A percentile compares a stretch with the other conserved stretches of the same genome.
Conservation (phyloP, 2,113 vertebrate species). For the Neodontobutis hainanensis region DNA sequence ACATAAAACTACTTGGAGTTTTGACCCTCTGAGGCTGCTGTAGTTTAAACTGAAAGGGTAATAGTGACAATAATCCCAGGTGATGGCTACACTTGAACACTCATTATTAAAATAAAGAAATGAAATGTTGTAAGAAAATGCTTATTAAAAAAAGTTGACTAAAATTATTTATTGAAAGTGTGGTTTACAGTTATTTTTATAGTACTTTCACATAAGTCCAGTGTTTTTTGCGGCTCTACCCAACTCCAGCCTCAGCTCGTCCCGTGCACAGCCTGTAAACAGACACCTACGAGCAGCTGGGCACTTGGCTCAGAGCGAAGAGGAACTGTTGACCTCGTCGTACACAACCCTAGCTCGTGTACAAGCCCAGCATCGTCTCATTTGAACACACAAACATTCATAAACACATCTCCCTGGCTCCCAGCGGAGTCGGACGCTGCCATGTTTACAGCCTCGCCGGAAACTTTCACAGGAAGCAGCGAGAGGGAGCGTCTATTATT, state of each 20-base stretch:
- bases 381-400: slow-evolving; percentile 34
- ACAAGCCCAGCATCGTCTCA: background rate
- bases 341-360: slow-evolving; percentile 31
- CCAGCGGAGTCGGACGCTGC: slow-evolving; percentile 83
- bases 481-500: slow-evolving; percentile 69
- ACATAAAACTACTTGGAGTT: too few relatives aligned
- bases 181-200: too few relatives aligned
- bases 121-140: too few relatives aligned
- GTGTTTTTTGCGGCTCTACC: too few relatives aligned
- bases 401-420: slow-evolving; percentile 58
- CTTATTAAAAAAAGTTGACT: too few relatives aligned
- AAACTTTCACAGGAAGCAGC: slow-evolving; percentile 84
- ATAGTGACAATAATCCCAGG: too few relatives aligned
- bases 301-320: slow-evolving; percentile 83
- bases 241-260: slow-evolving; percentile 27
- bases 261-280: slow-evolving; percentile 61
- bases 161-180: too few relatives aligned
- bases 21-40: too few relatives aligned
- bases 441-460: slow-evolving; percentile 91
- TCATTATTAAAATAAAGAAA: too few relatives aligned
- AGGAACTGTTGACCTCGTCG: slow-evolving; percentile 80
- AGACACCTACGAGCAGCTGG: slow-evolving; percentile 89
- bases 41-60: too few relatives aligned
- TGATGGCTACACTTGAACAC: too few relatives aligned
- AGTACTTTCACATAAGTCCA: too few relatives aligned